Conservation (phyloP, 2,113 vertebrate species). For the Megalops atlanticus region DNA sequence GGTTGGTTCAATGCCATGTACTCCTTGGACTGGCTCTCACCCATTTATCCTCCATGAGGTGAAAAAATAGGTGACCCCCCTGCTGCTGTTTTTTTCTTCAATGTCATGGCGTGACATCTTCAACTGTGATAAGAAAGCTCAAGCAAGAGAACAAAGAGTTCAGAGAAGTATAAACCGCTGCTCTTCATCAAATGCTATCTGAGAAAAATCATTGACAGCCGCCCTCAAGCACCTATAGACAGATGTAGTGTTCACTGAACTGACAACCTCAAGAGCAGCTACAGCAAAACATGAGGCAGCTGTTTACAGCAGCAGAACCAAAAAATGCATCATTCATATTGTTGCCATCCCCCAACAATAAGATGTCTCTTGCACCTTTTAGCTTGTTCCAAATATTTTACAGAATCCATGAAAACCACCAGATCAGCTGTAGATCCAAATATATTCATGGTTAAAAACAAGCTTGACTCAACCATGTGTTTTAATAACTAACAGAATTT, state of each 20-base stretch:
- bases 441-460: not conserved
- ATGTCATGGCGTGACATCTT: not conserved
- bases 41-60: not conserved
- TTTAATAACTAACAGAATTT: not conserved
- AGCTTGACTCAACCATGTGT: not conserved
- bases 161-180: not conserved
- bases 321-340: not conserved
- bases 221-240: not conserved
- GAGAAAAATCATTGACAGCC: not conserved
- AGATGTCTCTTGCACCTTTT: not conserved
- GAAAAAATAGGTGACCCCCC: not conserved
- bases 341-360: no score
- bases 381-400: not conserved
- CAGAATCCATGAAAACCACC: not conserved
- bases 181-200: not conserved
- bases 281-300: not conserved
- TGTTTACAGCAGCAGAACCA: not conserved
- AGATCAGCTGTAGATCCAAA: not conserved
- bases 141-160: not conserved
- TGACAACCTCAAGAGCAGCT: not conserved
- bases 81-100: not conserved
- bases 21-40: no score
- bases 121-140: not conserved
- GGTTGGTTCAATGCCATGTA: no score
- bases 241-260: not conserved